Base-by-base conservation (phyloP, 2,888 invertebrate species). In the Cepaea hortensis region DNA sequence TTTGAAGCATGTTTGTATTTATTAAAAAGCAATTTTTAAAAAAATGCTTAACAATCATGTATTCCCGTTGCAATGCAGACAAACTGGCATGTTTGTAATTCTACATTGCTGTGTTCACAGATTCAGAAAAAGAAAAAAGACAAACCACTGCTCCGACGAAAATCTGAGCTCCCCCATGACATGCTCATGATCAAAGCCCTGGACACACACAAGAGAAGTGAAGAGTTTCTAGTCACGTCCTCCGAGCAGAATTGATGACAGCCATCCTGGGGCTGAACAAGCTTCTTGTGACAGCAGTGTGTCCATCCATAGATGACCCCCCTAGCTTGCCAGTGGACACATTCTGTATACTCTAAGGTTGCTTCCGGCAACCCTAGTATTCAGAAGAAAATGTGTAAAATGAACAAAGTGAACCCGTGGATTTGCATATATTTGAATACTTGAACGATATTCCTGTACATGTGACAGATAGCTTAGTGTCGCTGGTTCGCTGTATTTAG, bases 141-240 rank as follows among this genome's bases (percentile, higher is more conserved):
- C 94, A 97, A 97, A 95, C 98, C 98, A 84, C 95, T 98, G 91
- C 96, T 98, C 90, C 96, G 98, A 95, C 97, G 98, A 95, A 98
- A 98, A 95, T 98, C 98, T 23, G 98, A 99, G 95, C 96, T 99
- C 94, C 98, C 98, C 80, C 97, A 98, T 93, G 98, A 99, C 95
- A 96, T 97, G 92, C 96, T 96, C 94, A 98, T 98, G 85, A 96
- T 98, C 93, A 97, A 97, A 95, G 98, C 98, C 90, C 96, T 98
- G 91, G 97, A 96, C 94, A 97, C 97, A 95, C 98, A 98, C 96
- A 97, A 94, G 95, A 96, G 98, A 93, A 97, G 97, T 91, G 98
- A 98, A 95, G 97, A 98, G 93, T 98, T 96, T 96, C 96, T 98
- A 92, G 95, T 96, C 82, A 93, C 94, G 20, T 91, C 91, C 72